Evolutionary conservation across 2,888 invertebrate genomes (phyloP), one percentile per base, ranked within the genome.

Genomic region (Pammene aurita): DNA sequence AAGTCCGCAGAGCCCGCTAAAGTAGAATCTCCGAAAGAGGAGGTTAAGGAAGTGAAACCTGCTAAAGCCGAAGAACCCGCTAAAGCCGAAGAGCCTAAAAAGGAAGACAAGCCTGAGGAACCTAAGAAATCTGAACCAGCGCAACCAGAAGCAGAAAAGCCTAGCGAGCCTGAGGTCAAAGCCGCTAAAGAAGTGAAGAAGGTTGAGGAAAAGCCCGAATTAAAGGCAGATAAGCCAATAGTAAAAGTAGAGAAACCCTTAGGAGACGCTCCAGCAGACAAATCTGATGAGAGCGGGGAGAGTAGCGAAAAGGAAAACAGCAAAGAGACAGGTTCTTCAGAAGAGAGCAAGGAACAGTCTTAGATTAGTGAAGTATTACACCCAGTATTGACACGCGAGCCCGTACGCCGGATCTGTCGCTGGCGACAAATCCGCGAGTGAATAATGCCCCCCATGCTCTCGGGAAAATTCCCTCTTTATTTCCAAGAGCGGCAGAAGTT

Each of bases 261-360:
- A 63, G 80, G 73, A 18, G 87, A 86, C 56, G 79, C 77, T 50
- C 80, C 83, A 0, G 75, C 80, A 34, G 75, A 80, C 63, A 84
- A 82, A 71, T 84, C 87, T 1, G 86, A 85, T 65, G 87, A 90
- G 60, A 84, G 80, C 62, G 74, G 73, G 52, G 80, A 81, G 71
- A 88, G 85, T 76, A 75, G 71, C 60, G 81, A 83, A 74, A 79
- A 80, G 42, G 77, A 82, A 74, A 72, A 76, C 1, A 80, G 78
- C 66, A 74, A 56, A 68, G 80, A 85, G 67, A 72, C 71, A 57
- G 72, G 70, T 72, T 84, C 84, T n/a, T 84, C 86, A 44, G 84
- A 86, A 69, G 86, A 87, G 74, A 82, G 83, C 70, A 74, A 76
- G 57, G 83, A 86, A 70, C 83, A 83, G 80, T 84, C 81, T 84